Conservation (phyloP, 1,140 invertebrate genomes). For the Drosophila rufa region DNA sequence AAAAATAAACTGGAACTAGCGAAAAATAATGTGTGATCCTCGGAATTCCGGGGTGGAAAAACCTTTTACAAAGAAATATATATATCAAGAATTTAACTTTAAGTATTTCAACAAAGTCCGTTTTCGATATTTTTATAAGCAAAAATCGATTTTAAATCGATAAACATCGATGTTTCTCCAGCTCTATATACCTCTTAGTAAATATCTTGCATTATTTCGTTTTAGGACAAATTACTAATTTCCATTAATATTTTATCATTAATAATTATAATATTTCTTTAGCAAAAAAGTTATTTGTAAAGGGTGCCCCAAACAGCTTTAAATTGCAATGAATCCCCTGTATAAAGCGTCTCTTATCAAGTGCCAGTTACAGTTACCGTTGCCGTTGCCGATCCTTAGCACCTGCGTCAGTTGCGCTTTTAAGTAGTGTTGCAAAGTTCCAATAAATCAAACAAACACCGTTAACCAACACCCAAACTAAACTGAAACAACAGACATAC, state of each 20-base stretch:
- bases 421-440: constrained; percentile 60
- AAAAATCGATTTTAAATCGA: too few relatives aligned
- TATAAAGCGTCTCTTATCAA: constrained; percentile 65
- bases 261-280: too few relatives aligned
- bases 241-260: too few relatives aligned
- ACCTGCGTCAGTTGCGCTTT: constrained; percentile 56
- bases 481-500: constrained; percentile 42
- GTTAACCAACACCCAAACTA: constrained; percentile 49
- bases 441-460: constrained; percentile 31
- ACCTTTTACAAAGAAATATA: constrained; percentile 18
- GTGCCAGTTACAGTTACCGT: constrained; percentile 51
- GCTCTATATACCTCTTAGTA: too few relatives aligned
- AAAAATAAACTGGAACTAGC: constrained; percentile 3
- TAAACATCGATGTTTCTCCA: too few relatives aligned
- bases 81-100: background rate
- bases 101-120: background rate
- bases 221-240: too few relatives aligned
- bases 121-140: too few relatives aligned
- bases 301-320: constrained; percentile 12
- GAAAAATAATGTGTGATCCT: constrained; percentile 6
- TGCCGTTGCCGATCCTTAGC: constrained; percentile 56
- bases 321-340: constrained; percentile 46
- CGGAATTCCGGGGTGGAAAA: constrained; percentile 8
- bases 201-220: too few relatives aligned
- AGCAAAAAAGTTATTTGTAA: constrained; percentile 7